Conservation (phyloP, 2,113 vertebrate species). For the Neolamprologus devosi region DNA sequence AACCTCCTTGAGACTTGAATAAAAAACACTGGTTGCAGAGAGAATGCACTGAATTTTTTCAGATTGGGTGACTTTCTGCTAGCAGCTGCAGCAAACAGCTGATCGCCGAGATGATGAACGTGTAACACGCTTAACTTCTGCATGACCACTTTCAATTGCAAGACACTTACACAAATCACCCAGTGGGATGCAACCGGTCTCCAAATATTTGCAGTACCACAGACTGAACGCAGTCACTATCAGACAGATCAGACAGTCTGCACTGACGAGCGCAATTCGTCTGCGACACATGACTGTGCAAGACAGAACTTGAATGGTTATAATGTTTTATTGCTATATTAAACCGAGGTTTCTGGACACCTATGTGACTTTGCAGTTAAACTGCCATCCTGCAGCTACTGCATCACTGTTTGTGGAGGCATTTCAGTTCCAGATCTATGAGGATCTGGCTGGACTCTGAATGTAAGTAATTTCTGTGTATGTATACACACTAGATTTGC, state of each 20-base stretch:
- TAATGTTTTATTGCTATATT: background rate
- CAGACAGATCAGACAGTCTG: background rate
- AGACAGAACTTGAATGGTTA: background rate
- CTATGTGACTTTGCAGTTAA: background rate
- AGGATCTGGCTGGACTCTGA: background rate
- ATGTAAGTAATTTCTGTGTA: background rate
- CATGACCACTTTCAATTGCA: background rate
- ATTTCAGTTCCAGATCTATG: background rate
- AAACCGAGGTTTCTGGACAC: background rate
- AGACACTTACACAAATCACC: background rate
- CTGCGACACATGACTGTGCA: background rate
- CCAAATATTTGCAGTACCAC: background rate
- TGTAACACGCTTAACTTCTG: background rate
- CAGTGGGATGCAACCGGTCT: background rate
- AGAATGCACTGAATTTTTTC: background rate
- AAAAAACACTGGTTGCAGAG: background rate
- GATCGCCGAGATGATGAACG: background rate
- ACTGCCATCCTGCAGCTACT: background rate
- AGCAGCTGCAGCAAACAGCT: background rate
- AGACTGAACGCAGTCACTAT: background rate
- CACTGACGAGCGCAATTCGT: fast-evolving
- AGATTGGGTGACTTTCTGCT: background rate
- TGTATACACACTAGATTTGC: background rate
- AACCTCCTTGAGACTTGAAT: background rate
- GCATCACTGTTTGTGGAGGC: background rate